Conservation (phyloP, 1,140 invertebrate species). For the Sitophilus oryzae region DNA sequence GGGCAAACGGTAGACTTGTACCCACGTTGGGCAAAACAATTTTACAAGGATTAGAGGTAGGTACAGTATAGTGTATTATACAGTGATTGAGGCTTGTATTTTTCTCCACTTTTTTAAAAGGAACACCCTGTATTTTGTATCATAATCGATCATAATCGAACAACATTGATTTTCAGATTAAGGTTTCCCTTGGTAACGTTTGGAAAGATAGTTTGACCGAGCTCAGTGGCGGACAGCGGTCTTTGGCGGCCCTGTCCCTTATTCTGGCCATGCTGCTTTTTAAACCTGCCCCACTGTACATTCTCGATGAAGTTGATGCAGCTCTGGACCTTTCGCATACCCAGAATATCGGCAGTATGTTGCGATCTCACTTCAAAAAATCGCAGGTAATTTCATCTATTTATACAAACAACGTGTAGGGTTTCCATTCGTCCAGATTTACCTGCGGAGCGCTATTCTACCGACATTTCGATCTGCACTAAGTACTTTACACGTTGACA, state of each 20-base stretch:
- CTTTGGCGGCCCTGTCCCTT: slow-evolving; percentile 91
- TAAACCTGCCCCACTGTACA: slow-evolving; percentile 97
- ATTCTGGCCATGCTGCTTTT: slow-evolving; percentile 95
- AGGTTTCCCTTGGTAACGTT: slow-evolving; percentile 85
- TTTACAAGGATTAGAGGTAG: slow-evolving; percentile 81
- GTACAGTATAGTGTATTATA: not conserved
- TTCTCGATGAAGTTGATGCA: slow-evolving; percentile 98
- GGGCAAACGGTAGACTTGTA: slow-evolving; percentile 77
- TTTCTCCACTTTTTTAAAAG: too few relatives aligned
- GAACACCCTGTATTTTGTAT: too few relatives aligned
- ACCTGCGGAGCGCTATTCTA: too few relatives aligned
- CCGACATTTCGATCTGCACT: too few relatives aligned
- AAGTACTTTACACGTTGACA: too few relatives aligned
- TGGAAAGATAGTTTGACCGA: slow-evolving; percentile 97
- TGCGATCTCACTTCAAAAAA: slow-evolving; percentile 88
- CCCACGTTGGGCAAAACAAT: slow-evolving; percentile 70
- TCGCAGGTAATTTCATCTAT: slow-evolving; percentile 64
- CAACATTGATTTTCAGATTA: slow-evolving; percentile 54
- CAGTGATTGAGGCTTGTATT: not conserved
- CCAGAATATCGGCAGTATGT: slow-evolving; percentile 96
- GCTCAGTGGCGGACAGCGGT: slow-evolving; percentile 94
- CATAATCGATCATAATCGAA: not conserved
- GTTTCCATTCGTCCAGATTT: too few relatives aligned
- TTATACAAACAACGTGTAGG: not conserved
- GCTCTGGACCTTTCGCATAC: slow-evolving; percentile 97